Evolutionary conservation across 1,140 invertebrate species (phyloP), one percentile per base, ranked within the genome.

Genomic region (Monomorium pharaonis): DNA sequence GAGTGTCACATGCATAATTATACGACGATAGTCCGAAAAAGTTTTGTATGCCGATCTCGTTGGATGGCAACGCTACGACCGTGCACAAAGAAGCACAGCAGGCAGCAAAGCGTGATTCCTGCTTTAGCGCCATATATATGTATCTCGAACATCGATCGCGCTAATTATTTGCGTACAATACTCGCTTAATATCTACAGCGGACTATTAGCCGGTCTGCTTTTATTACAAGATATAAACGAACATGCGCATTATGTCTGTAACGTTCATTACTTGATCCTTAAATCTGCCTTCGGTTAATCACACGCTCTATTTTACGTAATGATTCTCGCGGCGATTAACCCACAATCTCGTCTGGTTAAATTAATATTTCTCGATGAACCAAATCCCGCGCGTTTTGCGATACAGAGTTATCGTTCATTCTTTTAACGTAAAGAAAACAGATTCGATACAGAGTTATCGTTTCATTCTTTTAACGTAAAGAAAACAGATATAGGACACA

Each of bases 91-190:
- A 56, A 58, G 49, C 65, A 27, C 37, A 77, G 51, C n/a, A 51
- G 14, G 24, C 6, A 81, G 33, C 65, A 63, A 56, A 44, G 24
- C 18, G 37, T 21, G 18, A 58, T 58, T 69, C 51, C 60, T n/a
- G 37, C 74, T 74, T 18, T 47, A 47, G n/a, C n/a, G n/a, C n/a
- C n/a, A n/a, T 9, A 12, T 67, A 67, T 3, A 16, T 4, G 18
- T 37, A 72, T 56, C 37, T 56, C 37, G 30, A n/a, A 42, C 14
- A 21, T 44, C 37, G 51, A 70, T 54, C 47, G 37, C 24, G 33
- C 78, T 44, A 83, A 83, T 83, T 83, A 72, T 74, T 83, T 30
- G 27, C 42, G 12, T 24, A 49, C 51, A 81, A 81, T 58, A 56
- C 30, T 18, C 37, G 67, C 37, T 60, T 58, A 83, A 83, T 74